Evolutionary conservation across 2,888 invertebrate species (phyloP), one percentile per base, ranked within the genome.

Genomic region (Calliopum simillimum): DNA sequence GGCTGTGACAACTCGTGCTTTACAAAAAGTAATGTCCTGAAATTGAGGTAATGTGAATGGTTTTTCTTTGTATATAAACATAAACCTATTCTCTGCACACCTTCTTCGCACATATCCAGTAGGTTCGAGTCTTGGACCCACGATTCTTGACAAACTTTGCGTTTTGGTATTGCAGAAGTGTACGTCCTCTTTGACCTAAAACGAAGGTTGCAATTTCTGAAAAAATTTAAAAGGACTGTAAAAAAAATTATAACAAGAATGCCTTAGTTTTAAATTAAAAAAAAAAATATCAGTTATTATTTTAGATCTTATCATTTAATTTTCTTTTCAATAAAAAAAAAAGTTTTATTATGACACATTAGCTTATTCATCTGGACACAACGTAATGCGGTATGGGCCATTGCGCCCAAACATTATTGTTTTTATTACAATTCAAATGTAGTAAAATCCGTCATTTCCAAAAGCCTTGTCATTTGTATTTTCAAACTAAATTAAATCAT

Each of bases 21-120:
- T 77, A 41, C 86, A 86, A 14, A 80, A 76, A 14, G 84, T 83
- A 14, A 83, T 80, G 76, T 85, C 86, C 85, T 86, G 74, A 41
- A 73, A 70, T 62, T 33, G 6, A 16, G 49, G n/a, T n/a, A 8
- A 1, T 49, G 49, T 49, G 19, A 16, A 49, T 49, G 1, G 49
- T 16, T 16, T 14, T n/a, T 14, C 5, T 49, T 49, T 49, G 49
- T 8, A 49, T 49, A 16, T n/a, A n/a, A n/a, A n/a, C n/a, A n/a
- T n/a, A n/a, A n/a, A n/a, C 6, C 6, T 33, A 8, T 33, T 33
- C 8, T 33, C 33, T 33, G 8, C 33, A 75, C 59, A 85, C 86
- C 80, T 86, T 86, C 71, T 80, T 80, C 5, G 86, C 80, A 74
- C 86, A 86, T 58, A 86, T 85, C 86, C 86, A 86, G 74, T 86